phyloP scores from a whole-genome alignment of 1,140 invertebrate genomes.

The Drosophila sp. region DNA sequence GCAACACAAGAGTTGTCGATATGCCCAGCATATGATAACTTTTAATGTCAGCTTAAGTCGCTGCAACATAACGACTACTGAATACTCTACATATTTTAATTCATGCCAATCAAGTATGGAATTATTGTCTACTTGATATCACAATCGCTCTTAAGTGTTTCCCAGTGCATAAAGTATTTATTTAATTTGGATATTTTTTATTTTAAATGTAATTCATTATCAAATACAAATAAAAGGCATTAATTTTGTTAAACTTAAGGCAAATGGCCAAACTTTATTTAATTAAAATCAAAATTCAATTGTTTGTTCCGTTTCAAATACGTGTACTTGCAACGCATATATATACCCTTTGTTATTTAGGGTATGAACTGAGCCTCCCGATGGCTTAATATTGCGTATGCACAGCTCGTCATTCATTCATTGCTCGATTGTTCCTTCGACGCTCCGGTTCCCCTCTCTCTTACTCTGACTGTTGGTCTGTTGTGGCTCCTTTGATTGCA shows the following conservation, averaged over 20 bases:
- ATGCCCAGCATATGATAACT: conserved; percentile 32
- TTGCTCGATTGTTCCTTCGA: conserved; percentile 41
- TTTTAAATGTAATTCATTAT: too few relatives aligned
- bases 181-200: too few relatives aligned
- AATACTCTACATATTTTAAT: conserved; percentile 17
- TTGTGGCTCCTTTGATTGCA: conserved; percentile 78
- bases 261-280: too few relatives aligned
- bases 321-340: background rate
- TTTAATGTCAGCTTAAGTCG: background rate
- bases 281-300: too few relatives aligned
- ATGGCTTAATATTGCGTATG: conserved; percentile 79
- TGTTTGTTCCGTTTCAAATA: too few relatives aligned
- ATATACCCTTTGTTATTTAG: background rate
- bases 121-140: background rate
- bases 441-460: conserved; percentile 11
- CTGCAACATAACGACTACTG: background rate
- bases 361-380: conserved; percentile 28
- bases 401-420: conserved; percentile 74
- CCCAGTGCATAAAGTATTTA: too few relatives aligned
- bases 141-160: too few relatives aligned
- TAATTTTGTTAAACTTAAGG: too few relatives aligned
- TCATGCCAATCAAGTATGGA: background rate
- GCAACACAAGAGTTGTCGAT: conserved; percentile 32
- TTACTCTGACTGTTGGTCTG: conserved; percentile 6
- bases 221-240: too few relatives aligned